phyloP scores from a whole-genome alignment of 2,113 vertebrate genomes.

The Camelus bactrianus region DNA sequence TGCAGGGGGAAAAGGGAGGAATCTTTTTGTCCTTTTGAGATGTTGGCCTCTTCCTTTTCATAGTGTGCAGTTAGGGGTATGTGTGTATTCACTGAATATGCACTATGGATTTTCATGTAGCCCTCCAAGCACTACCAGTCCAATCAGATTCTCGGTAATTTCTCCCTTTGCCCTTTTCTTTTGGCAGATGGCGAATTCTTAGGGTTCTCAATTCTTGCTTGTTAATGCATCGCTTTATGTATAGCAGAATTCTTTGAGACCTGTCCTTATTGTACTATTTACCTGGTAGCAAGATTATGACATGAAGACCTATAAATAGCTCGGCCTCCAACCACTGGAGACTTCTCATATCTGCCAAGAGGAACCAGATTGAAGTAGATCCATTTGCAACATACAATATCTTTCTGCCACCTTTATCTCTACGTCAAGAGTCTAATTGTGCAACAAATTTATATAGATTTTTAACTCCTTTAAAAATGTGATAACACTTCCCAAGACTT shows the following conservation, averaged over 20 bases:
- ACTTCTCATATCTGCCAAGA: background rate
- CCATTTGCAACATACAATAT: background rate
- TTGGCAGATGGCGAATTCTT: background rate
- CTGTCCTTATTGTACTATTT: background rate
- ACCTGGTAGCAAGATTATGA: background rate
- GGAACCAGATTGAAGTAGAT: background rate
- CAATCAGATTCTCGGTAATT: background rate
- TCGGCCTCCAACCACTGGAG: background rate
- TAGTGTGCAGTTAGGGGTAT: background rate
- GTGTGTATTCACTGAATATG: background rate
- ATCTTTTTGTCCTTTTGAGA: background rate
- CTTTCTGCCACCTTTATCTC: background rate
- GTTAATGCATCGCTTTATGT: background rate
- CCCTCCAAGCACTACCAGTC: background rate
- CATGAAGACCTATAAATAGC: background rate
- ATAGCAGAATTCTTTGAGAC: background rate
- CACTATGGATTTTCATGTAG: too few relatives aligned
- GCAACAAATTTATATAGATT: background rate
- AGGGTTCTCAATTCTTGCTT: background rate
- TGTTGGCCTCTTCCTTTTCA: background rate
- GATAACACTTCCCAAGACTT: background rate
- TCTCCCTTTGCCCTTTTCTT: background rate
- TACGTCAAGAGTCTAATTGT: background rate
- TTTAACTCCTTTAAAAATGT: background rate
- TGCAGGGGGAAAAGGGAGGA: background rate